phyloP scores from a whole-genome alignment of 2,888 invertebrate species.

The Caenorhabditis panamensis region DNA sequence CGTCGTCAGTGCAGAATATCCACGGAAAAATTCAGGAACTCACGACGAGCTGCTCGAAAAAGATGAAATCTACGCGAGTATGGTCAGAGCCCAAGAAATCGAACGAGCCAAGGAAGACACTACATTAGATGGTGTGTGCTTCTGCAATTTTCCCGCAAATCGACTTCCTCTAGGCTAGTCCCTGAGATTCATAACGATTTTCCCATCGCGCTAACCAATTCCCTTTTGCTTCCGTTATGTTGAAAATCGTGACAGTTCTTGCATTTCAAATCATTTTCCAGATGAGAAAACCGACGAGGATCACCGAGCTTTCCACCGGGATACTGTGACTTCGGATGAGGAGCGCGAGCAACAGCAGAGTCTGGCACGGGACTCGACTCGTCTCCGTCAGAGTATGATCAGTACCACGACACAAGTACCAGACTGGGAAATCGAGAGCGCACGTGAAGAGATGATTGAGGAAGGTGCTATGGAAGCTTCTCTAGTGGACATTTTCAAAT shows the following conservation, averaged over 20 bases:
- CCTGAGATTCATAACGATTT: conserved; percentile 42
- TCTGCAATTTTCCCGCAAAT: conserved; percentile 63
- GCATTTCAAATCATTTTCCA: conserved; percentile 17
- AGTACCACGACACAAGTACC: conserved; percentile 65
- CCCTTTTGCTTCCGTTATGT: not conserved
- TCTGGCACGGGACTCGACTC: conserved; percentile 64
- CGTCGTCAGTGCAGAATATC: not conserved
- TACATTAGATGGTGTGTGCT: conserved; percentile 67
- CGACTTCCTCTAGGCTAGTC: conserved; percentile 64
- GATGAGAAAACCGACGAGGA: conserved; percentile 61
- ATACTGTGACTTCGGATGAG: conserved; percentile 60
- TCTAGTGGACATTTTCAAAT: conserved; percentile 71
- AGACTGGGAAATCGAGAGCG: conserved; percentile 68
- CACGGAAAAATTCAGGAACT: conserved; percentile 84
- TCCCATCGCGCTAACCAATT: not conserved
- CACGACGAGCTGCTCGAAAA: conserved; percentile 86
- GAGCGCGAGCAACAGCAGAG: conserved; percentile 58
- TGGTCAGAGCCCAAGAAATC: conserved; percentile 81
- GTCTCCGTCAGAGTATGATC: conserved; percentile 67
- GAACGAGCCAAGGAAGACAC: conserved; percentile 71
- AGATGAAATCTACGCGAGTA: conserved; percentile 86
- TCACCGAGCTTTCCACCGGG: conserved; percentile 46
- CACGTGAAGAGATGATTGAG: conserved; percentile 72
- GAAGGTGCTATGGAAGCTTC: conserved; percentile 73
- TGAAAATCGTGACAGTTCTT: not conserved